phyloP scores from a whole-genome alignment of 2,113 vertebrate species.

The Triplophysa tibetana region DNA sequence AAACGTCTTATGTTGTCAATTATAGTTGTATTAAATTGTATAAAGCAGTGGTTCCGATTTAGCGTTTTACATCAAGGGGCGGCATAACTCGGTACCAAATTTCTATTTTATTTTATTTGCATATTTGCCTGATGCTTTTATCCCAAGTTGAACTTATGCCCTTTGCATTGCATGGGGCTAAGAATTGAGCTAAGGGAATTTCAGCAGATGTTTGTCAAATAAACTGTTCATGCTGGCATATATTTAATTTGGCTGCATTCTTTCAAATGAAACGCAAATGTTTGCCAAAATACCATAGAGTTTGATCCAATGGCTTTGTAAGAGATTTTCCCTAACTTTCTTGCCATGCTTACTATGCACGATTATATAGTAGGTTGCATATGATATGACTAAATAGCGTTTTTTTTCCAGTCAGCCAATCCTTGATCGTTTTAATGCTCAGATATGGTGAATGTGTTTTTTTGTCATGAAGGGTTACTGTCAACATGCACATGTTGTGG shows the following conservation, averaged over 20 bases:
- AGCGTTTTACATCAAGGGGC: too few species aligned
- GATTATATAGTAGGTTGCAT: neutral
- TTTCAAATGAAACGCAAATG: too few species aligned
- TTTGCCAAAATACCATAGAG: neutral
- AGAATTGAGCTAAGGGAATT: too few species aligned
- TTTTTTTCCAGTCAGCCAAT: neutral
- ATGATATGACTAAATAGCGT: neutral
- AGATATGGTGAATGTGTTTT: conserved; percentile 1
- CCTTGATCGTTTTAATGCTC: neutral
- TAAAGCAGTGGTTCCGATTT: too few species aligned
- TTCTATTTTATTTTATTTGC: too few species aligned
- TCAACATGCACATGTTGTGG: neutral
- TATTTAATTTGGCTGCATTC: too few species aligned
- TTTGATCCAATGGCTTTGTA: neutral
- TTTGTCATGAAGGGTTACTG: neutral
- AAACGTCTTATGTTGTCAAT: neutral
- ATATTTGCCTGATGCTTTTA: too few species aligned
- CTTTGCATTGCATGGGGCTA: too few species aligned
- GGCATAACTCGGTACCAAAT: neutral
- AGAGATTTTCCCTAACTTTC: neutral
- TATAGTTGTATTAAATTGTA: neutral
- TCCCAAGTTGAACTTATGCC: too few species aligned
- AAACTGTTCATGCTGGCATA: too few species aligned
- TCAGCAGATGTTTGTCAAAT: too few species aligned
- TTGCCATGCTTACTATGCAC: neutral